These are phyloP conservation scores for Mylabris sibirica DNA, from an alignment of 2,888 invertebrate genomes.

Conservation along the genomic window DNA sequence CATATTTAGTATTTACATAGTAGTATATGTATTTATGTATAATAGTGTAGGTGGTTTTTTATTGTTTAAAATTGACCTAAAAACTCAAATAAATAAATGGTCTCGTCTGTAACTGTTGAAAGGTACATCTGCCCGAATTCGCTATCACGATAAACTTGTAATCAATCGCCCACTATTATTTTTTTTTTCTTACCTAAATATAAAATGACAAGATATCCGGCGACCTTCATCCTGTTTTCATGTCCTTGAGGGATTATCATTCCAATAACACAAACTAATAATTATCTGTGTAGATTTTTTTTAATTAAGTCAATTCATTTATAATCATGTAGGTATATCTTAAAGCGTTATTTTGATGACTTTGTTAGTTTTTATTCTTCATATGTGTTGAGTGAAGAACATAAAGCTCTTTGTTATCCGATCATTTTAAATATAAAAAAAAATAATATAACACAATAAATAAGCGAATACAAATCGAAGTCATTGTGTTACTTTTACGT, in stretches of 20 bases:
- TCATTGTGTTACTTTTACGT: not conserved
- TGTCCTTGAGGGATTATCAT: constrained; percentile 5
- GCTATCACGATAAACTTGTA: constrained; percentile 9
- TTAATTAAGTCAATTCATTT: not conserved
- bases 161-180: not conserved
- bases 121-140: constrained; percentile 30
- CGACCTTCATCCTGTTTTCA: not conserved
- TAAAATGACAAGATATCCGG: not conserved
- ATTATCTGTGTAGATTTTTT: not conserved
- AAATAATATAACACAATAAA: not conserved
- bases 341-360: not conserved
- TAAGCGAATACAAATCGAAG: not conserved
- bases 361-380: not conserved
- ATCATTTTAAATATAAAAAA: constrained; percentile 1
- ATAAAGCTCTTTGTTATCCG: not conserved
- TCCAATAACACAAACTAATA: not conserved
- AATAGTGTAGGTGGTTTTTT: constrained; percentile 43
- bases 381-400: not conserved
- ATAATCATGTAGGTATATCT: not conserved
- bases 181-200: not conserved
- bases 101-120: constrained; percentile 28
- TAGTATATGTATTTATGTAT: not conserved
- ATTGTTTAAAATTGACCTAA: constrained; percentile 47
- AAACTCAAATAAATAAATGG: constrained; percentile 41
- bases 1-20: not conserved